Evolutionary conservation across 1,140 invertebrate genomes (phyloP).

Genomic region (Plodia interpunctella): DNA sequence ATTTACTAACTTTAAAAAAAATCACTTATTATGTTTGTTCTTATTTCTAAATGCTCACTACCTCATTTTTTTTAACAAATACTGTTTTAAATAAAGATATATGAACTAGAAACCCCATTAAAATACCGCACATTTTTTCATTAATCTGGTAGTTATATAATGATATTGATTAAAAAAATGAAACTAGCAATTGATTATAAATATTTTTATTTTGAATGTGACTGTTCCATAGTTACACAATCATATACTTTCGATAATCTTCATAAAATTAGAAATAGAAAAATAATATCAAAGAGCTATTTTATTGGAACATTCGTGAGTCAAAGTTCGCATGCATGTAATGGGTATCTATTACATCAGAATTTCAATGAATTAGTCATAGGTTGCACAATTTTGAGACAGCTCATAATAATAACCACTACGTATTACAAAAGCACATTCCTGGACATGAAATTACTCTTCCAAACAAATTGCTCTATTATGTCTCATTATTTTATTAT

Average conservation of each 20-base stretch:
- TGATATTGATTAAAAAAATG: too few species aligned
- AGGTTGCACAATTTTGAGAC: slow-evolving; percentile 35
- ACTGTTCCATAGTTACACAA: slow-evolving; percentile 65
- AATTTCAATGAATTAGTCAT: slow-evolving; percentile 30
- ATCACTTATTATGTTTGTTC: not conserved
- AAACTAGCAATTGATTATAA: slow-evolving; percentile 69
- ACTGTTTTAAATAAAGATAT: not conserved
- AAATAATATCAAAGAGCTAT: slow-evolving; percentile 76
- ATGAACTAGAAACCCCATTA: too few species aligned
- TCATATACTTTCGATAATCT: slow-evolving; percentile 64
- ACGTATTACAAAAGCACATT: slow-evolving; percentile 35
- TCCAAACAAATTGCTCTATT: slow-evolving; percentile 24
- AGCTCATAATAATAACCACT: slow-evolving; percentile 24
- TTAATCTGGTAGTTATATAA: too few species aligned
- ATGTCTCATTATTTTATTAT: slow-evolving; percentile 1
- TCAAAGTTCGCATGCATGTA: slow-evolving; percentile 34
- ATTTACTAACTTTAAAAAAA: not conserved
- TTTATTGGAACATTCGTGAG: slow-evolving; percentile 62
- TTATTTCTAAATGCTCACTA: not conserved
- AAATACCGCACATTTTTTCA: too few species aligned
- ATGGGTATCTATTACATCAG: slow-evolving; percentile 22
- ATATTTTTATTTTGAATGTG: slow-evolving; percentile 74
- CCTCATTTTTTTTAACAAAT: slow-evolving; percentile 7
- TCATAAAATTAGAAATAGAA: slow-evolving; percentile 76
- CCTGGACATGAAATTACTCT: slow-evolving; percentile 33